Conservation (phyloP, 2,113 vertebrate species). For the Fukomys damarensis region DNA sequence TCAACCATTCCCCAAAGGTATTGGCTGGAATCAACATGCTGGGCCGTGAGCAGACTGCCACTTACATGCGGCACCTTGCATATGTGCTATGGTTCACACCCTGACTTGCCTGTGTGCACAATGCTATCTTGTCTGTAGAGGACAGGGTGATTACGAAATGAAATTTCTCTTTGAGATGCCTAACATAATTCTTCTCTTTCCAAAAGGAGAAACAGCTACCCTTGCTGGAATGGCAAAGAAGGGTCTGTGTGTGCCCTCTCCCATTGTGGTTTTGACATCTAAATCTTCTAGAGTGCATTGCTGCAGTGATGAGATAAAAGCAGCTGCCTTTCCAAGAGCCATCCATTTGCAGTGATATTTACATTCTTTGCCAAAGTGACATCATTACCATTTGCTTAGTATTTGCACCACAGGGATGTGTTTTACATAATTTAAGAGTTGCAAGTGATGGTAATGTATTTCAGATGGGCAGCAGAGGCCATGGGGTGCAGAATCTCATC, state of each 20-base stretch:
- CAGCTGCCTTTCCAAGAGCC: slow-evolving; percentile 67
- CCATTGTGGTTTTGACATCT: slow-evolving; percentile 30
- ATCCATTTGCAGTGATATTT: slow-evolving; percentile 83
- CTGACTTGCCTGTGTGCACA: slow-evolving; percentile 28
- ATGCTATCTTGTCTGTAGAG: background rate
- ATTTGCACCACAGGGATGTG: slow-evolving; percentile 82
- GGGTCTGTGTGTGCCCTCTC: background rate
- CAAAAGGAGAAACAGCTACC: background rate
- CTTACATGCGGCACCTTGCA: slow-evolving; percentile 33
- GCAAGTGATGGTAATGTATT: slow-evolving; percentile 80
- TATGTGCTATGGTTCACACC: background rate
- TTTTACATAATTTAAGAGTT: slow-evolving; percentile 85
- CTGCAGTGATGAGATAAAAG: slow-evolving; percentile 74
- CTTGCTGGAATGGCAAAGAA: background rate
- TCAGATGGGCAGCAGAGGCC: slow-evolving; percentile 65
- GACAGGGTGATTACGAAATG: background rate
- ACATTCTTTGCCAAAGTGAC: slow-evolving; percentile 83
- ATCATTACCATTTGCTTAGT: slow-evolving; percentile 82
- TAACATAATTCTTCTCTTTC: background rate
- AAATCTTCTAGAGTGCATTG: background rate
- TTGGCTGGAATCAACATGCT: background rate
- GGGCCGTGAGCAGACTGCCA: slow-evolving; percentile 40
- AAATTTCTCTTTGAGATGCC: slow-evolving; percentile 1
- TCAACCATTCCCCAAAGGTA: slow-evolving; percentile 17
- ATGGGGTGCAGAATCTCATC: slow-evolving; percentile 28